Base-by-base conservation (phyloP, 2,113 vertebrate genomes). In the Rutilus rutilus region DNA sequence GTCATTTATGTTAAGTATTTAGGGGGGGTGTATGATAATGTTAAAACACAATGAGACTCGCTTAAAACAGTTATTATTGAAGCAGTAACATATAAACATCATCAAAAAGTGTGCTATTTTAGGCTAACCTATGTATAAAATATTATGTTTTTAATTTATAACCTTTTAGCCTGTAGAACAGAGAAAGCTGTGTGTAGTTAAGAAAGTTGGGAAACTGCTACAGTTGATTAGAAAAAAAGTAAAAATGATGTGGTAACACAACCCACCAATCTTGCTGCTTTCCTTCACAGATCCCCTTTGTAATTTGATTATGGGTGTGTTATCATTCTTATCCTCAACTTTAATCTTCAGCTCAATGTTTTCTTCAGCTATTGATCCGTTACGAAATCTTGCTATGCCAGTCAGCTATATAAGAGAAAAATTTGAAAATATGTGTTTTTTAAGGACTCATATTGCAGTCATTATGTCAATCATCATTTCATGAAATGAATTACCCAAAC, bases 271-370 rank as follows among this genome's bases (percentile, higher is more conserved):
- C 85, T 84, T 87, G 85, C 93, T 94, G 4, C 57, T 19, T 87
- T 95, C 94, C 39, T 17, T 47, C 75, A 94, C 67, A 23, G 50
- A 89, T 10, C 93, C 93, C 3, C 3, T 54, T 0, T 90, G 90
- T 12, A 52, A 4, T 19, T 90, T 65, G 85, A 95, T 91, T 57
- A 54, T 85, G 0, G 94, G 94, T 21, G 87, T 0, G 12, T 94
- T 94, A 82, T 95, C 94, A 77, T 95, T 95, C 74, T 86, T 5
- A 74, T 95, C 94, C 52, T 91, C 9, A 42, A 95, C 91, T 5
- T 5, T 50, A 30, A 95, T 42, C 2, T n/a, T 52, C 47, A 95
- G 84, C 1, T 89, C 88, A 60, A 95, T 92, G 17, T 81, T 59
- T 0, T 74, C 74, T 67, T 94, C 94, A 2, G 92, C 94, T 47